Evolutionary conservation across 2,113 vertebrate species (phyloP).

Genomic region (Pygoscelis antarcticus): DNA sequence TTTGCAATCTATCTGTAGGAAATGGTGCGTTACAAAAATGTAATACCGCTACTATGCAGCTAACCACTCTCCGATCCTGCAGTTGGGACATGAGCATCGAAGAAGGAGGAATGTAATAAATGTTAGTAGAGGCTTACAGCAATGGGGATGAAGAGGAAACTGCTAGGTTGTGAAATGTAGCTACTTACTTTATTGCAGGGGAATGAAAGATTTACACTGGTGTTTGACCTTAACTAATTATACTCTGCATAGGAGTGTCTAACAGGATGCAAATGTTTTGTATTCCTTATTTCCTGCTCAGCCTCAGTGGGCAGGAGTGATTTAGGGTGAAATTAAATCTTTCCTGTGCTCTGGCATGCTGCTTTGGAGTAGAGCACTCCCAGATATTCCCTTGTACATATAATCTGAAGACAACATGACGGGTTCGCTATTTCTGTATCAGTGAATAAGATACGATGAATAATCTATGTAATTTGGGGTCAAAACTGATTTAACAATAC

Average conservation of each 20-base stretch:
- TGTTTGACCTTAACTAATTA: slow-evolving; percentile 20
- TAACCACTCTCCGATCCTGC: neutral
- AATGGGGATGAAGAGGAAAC: neutral
- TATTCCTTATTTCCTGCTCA: neutral
- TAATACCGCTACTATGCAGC: neutral
- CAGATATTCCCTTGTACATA: neutral
- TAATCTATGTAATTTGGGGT: neutral
- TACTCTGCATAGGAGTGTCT: neutral
- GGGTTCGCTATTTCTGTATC: neutral
- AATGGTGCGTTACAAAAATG: neutral
- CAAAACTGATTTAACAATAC: neutral
- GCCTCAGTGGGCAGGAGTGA: neutral
- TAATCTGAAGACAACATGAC: neutral
- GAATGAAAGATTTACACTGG: neutral
- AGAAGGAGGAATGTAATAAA: neutral
- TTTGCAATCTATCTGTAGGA: neutral
- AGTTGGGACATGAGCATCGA: neutral
- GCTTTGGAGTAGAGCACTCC: neutral
- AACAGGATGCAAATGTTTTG: neutral
- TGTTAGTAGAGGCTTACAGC: neutral
- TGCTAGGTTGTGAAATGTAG: neutral
- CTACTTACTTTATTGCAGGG: neutral
- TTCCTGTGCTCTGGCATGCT: neutral
- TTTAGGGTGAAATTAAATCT: slow-evolving; percentile 11
- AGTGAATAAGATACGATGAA: neutral